Conservation (phyloP, 2,888 invertebrate genomes). For the Dinocampus coccinellae region DNA sequence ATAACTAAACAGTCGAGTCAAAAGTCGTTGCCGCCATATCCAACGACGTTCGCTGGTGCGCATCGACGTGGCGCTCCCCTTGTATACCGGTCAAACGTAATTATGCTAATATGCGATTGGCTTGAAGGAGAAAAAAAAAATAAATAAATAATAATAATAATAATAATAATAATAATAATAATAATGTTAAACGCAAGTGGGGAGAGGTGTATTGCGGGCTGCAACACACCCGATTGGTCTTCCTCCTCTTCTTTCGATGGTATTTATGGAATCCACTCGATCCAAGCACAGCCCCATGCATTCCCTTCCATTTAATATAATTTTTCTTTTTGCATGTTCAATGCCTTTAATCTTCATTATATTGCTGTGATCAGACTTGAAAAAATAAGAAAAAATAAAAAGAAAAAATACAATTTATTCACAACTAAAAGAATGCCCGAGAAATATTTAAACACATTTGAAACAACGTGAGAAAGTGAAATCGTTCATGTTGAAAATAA, state of each 20-base stretch:
- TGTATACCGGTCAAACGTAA: conserved; percentile 59
- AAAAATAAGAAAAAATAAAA: too few species aligned
- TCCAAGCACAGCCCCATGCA: conserved; percentile 46
- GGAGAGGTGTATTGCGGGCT: conserved; percentile 60
- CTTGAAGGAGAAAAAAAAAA: conserved; percentile 49
- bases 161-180: too few species aligned
- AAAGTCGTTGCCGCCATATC: conserved; percentile 36
- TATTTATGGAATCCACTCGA: conserved; percentile 61
- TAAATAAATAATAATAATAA: conserved; percentile 38
- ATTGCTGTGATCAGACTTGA: conserved; percentile 19
- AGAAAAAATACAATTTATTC: too few species aligned
- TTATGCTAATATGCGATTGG: conserved; percentile 69
- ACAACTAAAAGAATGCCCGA: background rate
- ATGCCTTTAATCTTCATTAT: conserved; percentile 60
- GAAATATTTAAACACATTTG: background rate
- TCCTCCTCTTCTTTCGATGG: conserved; percentile 43
- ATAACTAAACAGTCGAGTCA: conserved; percentile 20
- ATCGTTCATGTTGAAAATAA: background rate
- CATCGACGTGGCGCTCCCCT: conserved; percentile 36
- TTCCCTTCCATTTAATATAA: conserved; percentile 33
- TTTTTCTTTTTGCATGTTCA: conserved; percentile 31
- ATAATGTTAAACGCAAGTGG: conserved; percentile 63
- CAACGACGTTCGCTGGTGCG: conserved; percentile 33
- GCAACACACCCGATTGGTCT: conserved; percentile 52
- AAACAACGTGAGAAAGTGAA: background rate